Conservation (phyloP, 2,888 invertebrate genomes). For the Myopa testacea region DNA sequence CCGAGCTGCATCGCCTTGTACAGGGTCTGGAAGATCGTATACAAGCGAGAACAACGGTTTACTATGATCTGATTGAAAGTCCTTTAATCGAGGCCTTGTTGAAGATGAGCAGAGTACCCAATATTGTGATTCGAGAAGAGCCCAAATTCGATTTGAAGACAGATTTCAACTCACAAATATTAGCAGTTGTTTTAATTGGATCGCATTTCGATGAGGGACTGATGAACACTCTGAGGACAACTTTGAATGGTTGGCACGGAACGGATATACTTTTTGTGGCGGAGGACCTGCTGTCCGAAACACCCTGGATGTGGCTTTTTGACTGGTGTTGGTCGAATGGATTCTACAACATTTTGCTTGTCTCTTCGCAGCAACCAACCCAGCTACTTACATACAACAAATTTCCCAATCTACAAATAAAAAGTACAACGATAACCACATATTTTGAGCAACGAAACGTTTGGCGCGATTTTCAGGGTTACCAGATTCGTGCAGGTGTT, state of each 20-base stretch:
- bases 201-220: not conserved
- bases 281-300: not conserved
- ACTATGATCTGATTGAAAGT: constrained; percentile 20
- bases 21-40: constrained; percentile 22
- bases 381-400: too few relatives aligned
- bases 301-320: constrained; percentile 25
- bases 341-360: constrained; percentile 22
- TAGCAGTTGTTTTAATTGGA: not conserved
- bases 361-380: not conserved
- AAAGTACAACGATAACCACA: not conserved
- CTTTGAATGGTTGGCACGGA: constrained; percentile 11
- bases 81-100: not conserved
- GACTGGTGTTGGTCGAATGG: constrained; percentile 24
- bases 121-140: too few relatives aligned
- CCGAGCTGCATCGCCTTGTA: too few relatives aligned
- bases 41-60: not conserved
- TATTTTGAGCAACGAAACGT: constrained; percentile 26
- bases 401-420: too few relatives aligned
- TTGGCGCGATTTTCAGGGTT: not conserved
- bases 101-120: not conserved
- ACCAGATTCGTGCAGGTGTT: constrained; percentile 11
- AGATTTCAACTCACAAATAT: too few relatives aligned
- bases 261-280: constrained; percentile 30
- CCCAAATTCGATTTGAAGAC: too few relatives aligned
- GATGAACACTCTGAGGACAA: constrained; percentile 20